These are phyloP conservation scores for Ctena decussata DNA, from an alignment of 2,888 invertebrate genomes.

Conservation along the genomic window DNA sequence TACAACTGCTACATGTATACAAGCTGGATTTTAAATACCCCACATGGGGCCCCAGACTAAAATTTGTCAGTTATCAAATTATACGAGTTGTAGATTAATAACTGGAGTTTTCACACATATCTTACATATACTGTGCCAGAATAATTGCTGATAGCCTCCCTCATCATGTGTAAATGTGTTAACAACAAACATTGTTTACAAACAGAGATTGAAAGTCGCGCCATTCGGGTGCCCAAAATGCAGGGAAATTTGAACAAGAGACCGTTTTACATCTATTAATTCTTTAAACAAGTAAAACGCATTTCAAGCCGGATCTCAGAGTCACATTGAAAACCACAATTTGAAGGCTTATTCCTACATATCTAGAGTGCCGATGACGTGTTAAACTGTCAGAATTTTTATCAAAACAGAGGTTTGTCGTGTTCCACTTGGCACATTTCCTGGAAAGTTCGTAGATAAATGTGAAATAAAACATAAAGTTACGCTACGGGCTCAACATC, in stretches of 20 bases:
- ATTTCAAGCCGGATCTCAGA: no score
- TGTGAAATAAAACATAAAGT: not conserved
- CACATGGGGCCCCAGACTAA: constrained; percentile 2
- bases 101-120: not conserved
- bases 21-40: not conserved
- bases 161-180: not conserved
- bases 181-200: not conserved
- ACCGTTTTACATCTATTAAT: no score
- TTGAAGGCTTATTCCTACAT: no score
- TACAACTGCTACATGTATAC: no score
- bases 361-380: no score
- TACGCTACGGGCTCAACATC: no score
- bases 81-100: not conserved
- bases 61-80: not conserved
- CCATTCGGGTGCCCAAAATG: constrained; percentile 76
- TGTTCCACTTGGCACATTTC: constrained; percentile 51
- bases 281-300: no score
- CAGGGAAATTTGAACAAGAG: constrained; percentile 84
- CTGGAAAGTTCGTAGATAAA: not conserved
- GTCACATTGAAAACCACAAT: no score
- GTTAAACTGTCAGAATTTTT: not conserved
- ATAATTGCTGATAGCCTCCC: not conserved
- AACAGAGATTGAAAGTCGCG: constrained; percentile 75
- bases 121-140: not conserved
- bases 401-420: constrained; percentile 40